Base-by-base conservation (phyloP, 2,888 invertebrate species). In the Elaeidobius kamerunicus region DNA sequence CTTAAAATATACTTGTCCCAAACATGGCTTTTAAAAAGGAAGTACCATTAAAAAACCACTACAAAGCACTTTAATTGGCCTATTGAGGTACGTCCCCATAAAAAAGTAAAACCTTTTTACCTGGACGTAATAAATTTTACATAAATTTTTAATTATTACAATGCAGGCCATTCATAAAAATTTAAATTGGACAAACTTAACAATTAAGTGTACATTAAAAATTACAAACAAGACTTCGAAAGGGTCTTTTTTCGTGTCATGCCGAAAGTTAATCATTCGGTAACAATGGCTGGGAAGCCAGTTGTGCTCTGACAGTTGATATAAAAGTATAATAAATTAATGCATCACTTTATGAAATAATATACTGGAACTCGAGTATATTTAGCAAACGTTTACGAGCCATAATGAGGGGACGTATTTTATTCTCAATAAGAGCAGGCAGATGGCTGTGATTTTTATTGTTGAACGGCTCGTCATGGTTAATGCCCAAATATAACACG, bases 371-470 rank as follows among this genome's bases (percentile, higher is more conserved):
- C 60, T 66, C 60, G 64, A 69, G 69, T 70, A 69, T 72, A 72
- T 72, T 72, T 72, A 71, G 71, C 69, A 65, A 66, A 67, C 70
- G 68, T 70, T 71, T 71, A 64, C 48, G 65, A 42, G 63, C 67
- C 65, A 71, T 72, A 63, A 63, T 61, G 54, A 63, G 61, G 65
- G 64, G 63, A 60, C 44, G 53, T 52, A 43, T 47, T 46, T 52
- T 59, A 48, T 58, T 63, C 65, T 69, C 68, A 67, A 69, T 68
- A 65, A 67, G 67, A 60, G 62, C 64, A 59, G 67, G 71, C 71
- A 71, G 71, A 71, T 71, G 71, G 67, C 65, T 62, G 65, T 63
- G 69, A 70, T 69, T 69, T 66, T 69, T 63, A 70, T 70, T 70
- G 70, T 71, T 65, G 65, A 64, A 65, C 63, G 66, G 68, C 14